Conservation (phyloP, 2,888 invertebrate genomes). For the Ferrisia virgata region DNA sequence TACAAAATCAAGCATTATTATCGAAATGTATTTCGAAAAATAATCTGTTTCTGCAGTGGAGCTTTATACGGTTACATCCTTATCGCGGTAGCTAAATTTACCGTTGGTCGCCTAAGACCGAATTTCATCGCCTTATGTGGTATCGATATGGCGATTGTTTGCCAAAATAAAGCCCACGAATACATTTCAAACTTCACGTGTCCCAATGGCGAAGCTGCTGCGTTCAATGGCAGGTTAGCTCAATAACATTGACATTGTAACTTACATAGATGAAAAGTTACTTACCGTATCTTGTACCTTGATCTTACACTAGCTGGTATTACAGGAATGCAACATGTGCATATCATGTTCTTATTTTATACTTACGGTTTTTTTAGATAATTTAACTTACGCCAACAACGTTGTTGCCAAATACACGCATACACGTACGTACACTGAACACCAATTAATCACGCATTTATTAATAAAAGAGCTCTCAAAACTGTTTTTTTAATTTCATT, state of each 20-base stretch:
- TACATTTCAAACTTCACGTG: slow-evolving; percentile 74
- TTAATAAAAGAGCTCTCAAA: no score
- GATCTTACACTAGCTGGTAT: no score
- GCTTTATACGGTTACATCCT: slow-evolving; percentile 78
- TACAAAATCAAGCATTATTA: not conserved
- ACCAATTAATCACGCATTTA: no score
- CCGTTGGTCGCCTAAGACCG: slow-evolving; percentile 86
- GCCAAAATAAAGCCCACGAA: slow-evolving; percentile 58
- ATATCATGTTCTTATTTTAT: not conserved
- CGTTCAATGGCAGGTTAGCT: not conserved
- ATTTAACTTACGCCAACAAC: no score
- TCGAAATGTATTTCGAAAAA: slow-evolving; percentile 62
- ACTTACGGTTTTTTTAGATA: no score
- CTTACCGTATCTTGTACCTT: no score
- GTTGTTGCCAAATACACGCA: no score
- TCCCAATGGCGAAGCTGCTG: slow-evolving; percentile 45
- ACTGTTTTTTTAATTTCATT: no score
- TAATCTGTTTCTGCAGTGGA: slow-evolving; percentile 86
- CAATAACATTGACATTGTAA: no score
- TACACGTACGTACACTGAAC: no score
- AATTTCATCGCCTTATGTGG: slow-evolving; percentile 89
- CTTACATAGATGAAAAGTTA: no score
- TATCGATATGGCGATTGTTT: slow-evolving; percentile 67
- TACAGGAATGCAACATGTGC: no score
- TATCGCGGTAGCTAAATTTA: slow-evolving; percentile 91